These are phyloP conservation scores for Drosophila phalerata DNA, from an alignment of 2,888 invertebrate genomes.

Conservation along the genomic window DNA sequence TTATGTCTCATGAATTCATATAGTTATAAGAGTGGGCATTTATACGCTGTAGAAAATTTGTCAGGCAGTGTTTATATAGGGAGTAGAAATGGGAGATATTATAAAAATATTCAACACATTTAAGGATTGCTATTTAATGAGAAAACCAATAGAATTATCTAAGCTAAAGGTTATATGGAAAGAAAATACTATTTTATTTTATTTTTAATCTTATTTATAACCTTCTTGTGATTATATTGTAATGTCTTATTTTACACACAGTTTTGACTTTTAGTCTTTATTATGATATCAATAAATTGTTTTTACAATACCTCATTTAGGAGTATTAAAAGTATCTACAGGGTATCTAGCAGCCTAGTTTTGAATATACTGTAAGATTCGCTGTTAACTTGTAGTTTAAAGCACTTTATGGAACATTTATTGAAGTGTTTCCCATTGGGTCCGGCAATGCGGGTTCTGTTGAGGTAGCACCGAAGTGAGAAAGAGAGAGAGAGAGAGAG, in stretches of 20 bases:
- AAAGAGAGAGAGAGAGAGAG: not conserved
- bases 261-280: too few relatives aligned
- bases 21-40: conserved; percentile 28
- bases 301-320: too few relatives aligned
- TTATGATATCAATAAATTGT: not conserved
- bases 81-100: not conserved
- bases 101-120: too few relatives aligned
- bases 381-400: conserved; percentile 52
- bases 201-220: too few relatives aligned
- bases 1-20: conserved; percentile 65
- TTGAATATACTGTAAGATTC: conserved; percentile 27
- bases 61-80: not conserved
- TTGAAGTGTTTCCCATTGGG: conserved; percentile 22
- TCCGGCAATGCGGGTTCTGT: conserved; percentile 62
- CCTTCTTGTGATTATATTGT: too few relatives aligned
- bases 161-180: too few relatives aligned
- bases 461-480: conserved; percentile 54
- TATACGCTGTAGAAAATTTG: not conserved
- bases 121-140: too few relatives aligned
- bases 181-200: too few relatives aligned
- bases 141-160: too few relatives aligned
- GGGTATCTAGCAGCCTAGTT: not conserved
- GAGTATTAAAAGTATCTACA: not conserved
- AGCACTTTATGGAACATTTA: conserved; percentile 47
- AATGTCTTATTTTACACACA: too few relatives aligned